Evolutionary conservation across 2,888 invertebrate species (phyloP), one percentile per base, ranked within the genome.

Genomic region (Hypolimnas misippus): DNA sequence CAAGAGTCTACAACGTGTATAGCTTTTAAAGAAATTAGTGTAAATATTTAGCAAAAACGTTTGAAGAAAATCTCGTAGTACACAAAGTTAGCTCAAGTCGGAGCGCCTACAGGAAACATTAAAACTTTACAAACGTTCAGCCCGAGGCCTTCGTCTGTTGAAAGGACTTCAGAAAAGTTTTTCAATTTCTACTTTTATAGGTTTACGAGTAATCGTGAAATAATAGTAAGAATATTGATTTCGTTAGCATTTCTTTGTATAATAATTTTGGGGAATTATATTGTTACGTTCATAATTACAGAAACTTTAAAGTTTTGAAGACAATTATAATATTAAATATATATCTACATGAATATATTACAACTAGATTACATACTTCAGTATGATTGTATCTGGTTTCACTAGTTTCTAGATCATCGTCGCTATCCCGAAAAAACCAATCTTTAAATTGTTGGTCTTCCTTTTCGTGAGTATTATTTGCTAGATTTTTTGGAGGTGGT

Each of bases 361-460:
- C 12, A 12, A n/a, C 12, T 3, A n/a, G n/a, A 25, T 10, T 51
- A 49, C 72, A 62, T 79, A 87, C 83, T 85, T 82, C 73, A 63
- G 82, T 83, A 54, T 72, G 68, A 62, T 87, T 87, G 67, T 77
- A 70, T 65, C 76, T 78, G 60, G 78, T 86, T 63, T 91, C 91
- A 69, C 78, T 82, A 0, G 86, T 86, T 49, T 89, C 89, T 78
- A 92, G 78, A 69, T 92, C 89, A n/a, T 83, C 81, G 6, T 73
- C 68, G 1, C 83, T 78, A 65, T 92, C 89, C 40, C 87, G 89
- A 87, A 88, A 85, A 84, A 84, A 84, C 92, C 91, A 92, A 35
- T 83, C 74, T 38, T 81, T 74, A 51, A 91, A 92, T 44, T 81
- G 80, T 31, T 84, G 76, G 0, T 58, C 53, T 12, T 70, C 73